Evolutionary conservation across 2,113 vertebrate genomes (phyloP).

Genomic region (Miniopterus natalensis): DNA sequence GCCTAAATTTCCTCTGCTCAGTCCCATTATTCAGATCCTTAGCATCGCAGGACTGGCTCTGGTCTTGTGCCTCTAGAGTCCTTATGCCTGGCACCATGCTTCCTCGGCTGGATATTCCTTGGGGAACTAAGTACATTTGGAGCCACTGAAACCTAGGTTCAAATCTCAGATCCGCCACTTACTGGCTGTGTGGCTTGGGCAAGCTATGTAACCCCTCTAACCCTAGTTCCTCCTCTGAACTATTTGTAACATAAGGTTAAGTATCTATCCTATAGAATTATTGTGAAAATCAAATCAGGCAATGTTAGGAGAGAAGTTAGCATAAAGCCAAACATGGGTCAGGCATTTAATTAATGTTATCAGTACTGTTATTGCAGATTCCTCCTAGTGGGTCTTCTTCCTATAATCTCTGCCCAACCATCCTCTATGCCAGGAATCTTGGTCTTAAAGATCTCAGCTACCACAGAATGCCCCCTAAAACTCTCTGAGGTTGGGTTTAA

Average conservation of each 20-base stretch:
- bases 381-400: neutral
- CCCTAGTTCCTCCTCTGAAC: neutral
- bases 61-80: neutral
- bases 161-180: neutral
- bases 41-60: neutral
- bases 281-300: neutral
- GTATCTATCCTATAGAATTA: neutral
- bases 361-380: neutral
- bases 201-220: neutral
- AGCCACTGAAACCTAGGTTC: neutral
- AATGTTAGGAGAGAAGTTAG: neutral
- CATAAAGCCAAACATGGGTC: neutral
- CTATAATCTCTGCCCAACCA: constrained; percentile 21
- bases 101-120: neutral
- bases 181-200: neutral
- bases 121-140: neutral
- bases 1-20: neutral
- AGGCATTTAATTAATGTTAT: neutral
- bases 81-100: neutral
- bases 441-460: neutral
- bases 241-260: neutral
- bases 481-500: neutral
- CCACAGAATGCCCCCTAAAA: neutral
- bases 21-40: neutral
- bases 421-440: neutral